Evolutionary conservation across 2,113 vertebrate species (phyloP).

Genomic region (Laticauda laticaudata): DNA sequence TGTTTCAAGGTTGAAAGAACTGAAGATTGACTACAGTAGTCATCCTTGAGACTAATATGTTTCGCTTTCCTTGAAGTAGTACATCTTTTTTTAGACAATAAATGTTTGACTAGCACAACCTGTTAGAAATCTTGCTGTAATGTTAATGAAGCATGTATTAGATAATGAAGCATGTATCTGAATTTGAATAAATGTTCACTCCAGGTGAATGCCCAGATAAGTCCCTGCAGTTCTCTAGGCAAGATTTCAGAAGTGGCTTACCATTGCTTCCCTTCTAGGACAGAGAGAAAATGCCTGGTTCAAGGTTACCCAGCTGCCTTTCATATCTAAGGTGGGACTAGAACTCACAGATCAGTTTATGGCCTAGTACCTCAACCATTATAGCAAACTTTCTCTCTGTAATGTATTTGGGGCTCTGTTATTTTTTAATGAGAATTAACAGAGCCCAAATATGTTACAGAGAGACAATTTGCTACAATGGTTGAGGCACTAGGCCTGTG

Average conservation of each 20-base stretch:
- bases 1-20: background rate
- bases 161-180: background rate
- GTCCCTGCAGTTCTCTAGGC: background rate
- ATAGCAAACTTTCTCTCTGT: background rate
- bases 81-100: background rate
- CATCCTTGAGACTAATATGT: background rate
- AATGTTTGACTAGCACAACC: background rate
- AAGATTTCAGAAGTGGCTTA: background rate
- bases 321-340: background rate
- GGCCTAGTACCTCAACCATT: background rate
- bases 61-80: background rate
- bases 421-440: background rate
- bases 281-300: background rate
- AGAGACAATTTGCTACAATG: no score
- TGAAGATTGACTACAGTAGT: background rate
- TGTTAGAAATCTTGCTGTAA: background rate
- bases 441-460: no score
- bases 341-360: background rate
- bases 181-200: background rate
- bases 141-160: background rate
- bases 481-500: no score
- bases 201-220: background rate
- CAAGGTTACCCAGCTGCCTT: background rate
- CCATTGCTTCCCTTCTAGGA: background rate
- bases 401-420: background rate